These are phyloP conservation scores for Psittacula echo DNA, from an alignment of 2,797 vertebrate species.

Conservation along the genomic window DNA sequence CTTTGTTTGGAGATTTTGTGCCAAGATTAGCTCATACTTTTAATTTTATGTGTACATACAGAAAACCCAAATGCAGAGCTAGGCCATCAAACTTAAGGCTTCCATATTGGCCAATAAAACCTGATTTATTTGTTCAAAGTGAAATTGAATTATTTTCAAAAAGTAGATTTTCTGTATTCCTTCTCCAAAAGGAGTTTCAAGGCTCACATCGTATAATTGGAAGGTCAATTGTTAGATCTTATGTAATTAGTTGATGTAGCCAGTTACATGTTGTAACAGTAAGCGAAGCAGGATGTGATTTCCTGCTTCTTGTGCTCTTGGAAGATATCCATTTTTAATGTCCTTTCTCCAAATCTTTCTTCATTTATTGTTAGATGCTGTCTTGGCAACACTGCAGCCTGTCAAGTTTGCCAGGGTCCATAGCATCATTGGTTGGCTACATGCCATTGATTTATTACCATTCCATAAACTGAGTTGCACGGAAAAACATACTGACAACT, in stretches of 20 bases:
- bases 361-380: conserved; percentile 47
- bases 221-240: neutral
- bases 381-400: conserved; percentile 26
- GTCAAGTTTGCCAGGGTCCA: neutral
- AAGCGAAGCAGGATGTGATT: conserved; percentile 28
- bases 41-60: neutral
- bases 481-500: conserved; percentile 14
- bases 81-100: neutral
- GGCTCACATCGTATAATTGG: neutral
- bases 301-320: conserved; percentile 15
- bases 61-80: neutral
- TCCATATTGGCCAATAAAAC: neutral
- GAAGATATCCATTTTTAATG: conserved; percentile 10
- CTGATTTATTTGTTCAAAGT: neutral
- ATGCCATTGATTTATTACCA: neutral
- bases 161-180: neutral
- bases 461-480: conserved; percentile 7
- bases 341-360: neutral
- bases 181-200: neutral
- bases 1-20: neutral
- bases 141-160: neutral
- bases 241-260: neutral
- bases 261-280: neutral
- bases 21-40: neutral
- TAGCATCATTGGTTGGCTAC: conserved; percentile 2